Conservation (phyloP, 2,888 invertebrate genomes). For the Pocota personata region DNA sequence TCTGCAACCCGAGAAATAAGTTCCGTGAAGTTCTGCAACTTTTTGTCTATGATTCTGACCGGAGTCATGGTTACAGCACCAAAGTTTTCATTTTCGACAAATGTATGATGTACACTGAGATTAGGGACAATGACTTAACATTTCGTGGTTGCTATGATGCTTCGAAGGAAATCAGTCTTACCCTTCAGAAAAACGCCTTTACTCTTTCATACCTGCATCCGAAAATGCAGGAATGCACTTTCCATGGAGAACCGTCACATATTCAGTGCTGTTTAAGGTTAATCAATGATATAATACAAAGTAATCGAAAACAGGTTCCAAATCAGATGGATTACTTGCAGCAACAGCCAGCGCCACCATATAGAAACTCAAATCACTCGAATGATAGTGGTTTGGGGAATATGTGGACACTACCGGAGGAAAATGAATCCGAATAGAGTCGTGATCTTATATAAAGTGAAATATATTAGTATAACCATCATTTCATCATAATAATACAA, state of each 20-base stretch:
- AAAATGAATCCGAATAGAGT: background rate
- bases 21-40: constrained; percentile 6
- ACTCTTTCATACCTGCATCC: background rate
- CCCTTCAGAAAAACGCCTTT: background rate
- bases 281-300: background rate
- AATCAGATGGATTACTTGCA: background rate
- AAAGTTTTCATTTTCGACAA: constrained; percentile 30
- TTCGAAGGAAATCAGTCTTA: background rate
- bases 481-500: too few species aligned
- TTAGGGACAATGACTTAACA: background rate
- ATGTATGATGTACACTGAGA: constrained; percentile 27
- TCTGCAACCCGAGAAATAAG: background rate
- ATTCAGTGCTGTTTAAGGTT: background rate
- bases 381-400: constrained; percentile 6
- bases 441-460: too few species aligned
- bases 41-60: constrained; percentile 8
- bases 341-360: background rate
- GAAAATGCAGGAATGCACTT: background rate
- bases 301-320: background rate
- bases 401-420: background rate
- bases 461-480: background rate
- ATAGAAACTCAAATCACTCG: background rate
- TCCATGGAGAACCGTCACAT: background rate
- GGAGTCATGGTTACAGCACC: background rate
- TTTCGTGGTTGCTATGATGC: constrained; percentile 33